Evolutionary conservation across 1,140 invertebrate genomes (phyloP), one percentile per base, ranked within the genome.

Genomic region (Drosophila sp.): DNA sequence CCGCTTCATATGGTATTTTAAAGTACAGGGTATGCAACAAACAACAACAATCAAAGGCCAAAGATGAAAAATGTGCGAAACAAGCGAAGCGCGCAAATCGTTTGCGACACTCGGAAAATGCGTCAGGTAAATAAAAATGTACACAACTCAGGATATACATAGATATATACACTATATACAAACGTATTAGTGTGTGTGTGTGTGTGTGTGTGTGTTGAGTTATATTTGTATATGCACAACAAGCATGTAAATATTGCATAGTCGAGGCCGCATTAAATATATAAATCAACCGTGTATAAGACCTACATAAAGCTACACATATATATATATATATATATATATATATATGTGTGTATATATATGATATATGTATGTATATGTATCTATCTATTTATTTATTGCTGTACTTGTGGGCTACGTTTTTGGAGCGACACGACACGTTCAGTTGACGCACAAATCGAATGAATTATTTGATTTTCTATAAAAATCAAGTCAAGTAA

Each of bases 61-160:
- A 58, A 72, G 27, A 82, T 82, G 71, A 82, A 74, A 82, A 75
- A 82, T 82, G 79, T 82, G 79, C 70, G 79, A 82, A 82, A 75
- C 51, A 67, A 66, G 79, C 79, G 63, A 72, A 66, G 64, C 70
- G 63, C 63, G 63, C 67, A 82, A 82, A 82, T 78, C 72, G 79
- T 71, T 82, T 45, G 79, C 80, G 71, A 82, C 79, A 82, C 80
- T 57, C 69, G 69, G 69, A 34, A 61, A 58, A 76, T 65, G 78
- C 56, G 78, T 81, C 78, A 81, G 78, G 72, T 80, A 76, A 77
- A 76, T 76, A 45, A 61, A 67, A 57, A 51, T 74, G 45, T 61
- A 25, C 53, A 43, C 27, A n/a, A n/a, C n/a, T n/a, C n/a, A n/a
- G n/a, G n/a, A n/a, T n/a, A 58, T 21, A 8, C 41, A 59, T 29